Evolutionary conservation across 2,113 vertebrate species (phyloP).

Genomic region (Pitta sordida): DNA sequence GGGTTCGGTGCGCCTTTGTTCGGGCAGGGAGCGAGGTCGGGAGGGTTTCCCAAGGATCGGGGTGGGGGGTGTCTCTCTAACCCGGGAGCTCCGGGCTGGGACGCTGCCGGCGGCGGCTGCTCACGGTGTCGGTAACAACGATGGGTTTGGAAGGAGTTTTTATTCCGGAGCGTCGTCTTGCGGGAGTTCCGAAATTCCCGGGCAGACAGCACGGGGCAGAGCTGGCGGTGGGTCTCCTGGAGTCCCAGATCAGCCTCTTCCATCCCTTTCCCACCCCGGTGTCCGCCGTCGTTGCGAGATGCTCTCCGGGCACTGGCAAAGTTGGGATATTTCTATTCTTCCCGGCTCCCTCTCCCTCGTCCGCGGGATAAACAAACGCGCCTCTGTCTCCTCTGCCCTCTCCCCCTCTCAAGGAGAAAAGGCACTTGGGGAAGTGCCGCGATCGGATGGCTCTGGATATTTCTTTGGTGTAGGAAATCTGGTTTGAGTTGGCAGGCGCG

Average conservation of each 20-base stretch:
- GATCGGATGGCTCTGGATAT: neutral
- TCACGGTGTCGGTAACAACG: neutral
- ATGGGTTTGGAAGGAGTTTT: neutral
- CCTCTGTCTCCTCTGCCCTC: neutral
- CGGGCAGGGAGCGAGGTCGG: neutral
- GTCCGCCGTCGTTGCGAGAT: neutral
- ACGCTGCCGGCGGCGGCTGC: neutral
- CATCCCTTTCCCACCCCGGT: neutral
- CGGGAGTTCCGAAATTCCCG: neutral
- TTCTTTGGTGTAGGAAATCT: conserved; percentile 12
- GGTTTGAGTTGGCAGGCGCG: conserved; percentile 19
- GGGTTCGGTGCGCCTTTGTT: neutral
- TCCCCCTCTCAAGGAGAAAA: neutral
- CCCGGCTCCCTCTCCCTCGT: neutral
- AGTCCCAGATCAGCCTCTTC: neutral
- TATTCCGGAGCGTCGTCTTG: neutral
- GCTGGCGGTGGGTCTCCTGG: neutral
- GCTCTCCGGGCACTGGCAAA: neutral
- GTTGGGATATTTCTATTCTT: neutral
- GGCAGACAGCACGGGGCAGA: neutral
- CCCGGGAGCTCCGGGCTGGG: neutral
- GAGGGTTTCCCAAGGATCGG: neutral
- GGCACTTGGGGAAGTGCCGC: neutral
- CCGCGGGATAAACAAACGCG: conserved; percentile 6
- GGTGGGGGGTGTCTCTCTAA: neutral